phyloP scores from a whole-genome alignment of 2,113 vertebrate genomes.

The Thunnus maccoyii region DNA sequence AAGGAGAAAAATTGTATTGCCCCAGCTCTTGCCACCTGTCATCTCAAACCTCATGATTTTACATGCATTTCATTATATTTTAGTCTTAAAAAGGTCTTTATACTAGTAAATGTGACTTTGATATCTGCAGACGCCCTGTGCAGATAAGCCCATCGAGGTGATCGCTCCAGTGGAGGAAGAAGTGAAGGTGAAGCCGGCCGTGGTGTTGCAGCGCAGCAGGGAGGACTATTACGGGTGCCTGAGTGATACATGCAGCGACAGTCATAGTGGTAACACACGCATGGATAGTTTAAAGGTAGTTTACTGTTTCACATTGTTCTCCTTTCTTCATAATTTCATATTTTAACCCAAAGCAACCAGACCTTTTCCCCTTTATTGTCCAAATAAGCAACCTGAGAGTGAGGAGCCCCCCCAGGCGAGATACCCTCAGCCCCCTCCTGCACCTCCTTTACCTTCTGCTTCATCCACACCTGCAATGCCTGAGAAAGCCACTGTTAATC shows the following conservation, averaged over 20 bases:
- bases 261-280: conserved; percentile 29
- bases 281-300: conserved; percentile 86
- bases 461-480: conserved; percentile 34
- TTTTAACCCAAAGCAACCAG: background rate
- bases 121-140: conserved; percentile 43
- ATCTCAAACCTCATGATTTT: too few species aligned
- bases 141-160: conserved; percentile 62
- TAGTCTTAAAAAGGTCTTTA: background rate
- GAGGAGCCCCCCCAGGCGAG: conserved; percentile 78
- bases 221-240: conserved; percentile 84
- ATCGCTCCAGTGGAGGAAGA: conserved; percentile 57
- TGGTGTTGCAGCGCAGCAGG: conserved; percentile 55
- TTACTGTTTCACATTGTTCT: background rate
- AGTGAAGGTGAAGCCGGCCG: conserved; percentile 59
- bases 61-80: too few species aligned
- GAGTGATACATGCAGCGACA: conserved; percentile 64
- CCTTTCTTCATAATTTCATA: background rate
- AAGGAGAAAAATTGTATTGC: background rate
- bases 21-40: background rate
- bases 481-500: conserved; percentile 30
- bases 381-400: conserved; percentile 77
- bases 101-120: background rate
- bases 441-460: conserved; percentile 49
- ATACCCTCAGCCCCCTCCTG: conserved; percentile 61
- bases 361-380: background rate